Percentiles rank a stretch among this genome's conserved stretches.
phyloP scores from a whole-genome alignment of 2,113 vertebrate species.

The Microtus montanus region DNA sequence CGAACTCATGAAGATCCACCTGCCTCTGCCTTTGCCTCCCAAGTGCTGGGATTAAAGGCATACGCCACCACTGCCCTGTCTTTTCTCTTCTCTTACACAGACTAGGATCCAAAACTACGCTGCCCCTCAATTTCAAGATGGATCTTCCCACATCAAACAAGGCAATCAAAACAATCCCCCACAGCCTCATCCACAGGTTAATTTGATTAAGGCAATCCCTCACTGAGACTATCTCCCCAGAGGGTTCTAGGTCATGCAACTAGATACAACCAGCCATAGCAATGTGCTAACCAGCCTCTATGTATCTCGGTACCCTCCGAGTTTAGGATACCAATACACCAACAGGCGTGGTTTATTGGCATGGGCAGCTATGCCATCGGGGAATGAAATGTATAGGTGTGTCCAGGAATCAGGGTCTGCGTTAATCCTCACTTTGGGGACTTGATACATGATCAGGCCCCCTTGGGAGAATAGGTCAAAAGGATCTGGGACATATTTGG shows the following conservation, averaged over 20 bases:
- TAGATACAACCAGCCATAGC: background rate
- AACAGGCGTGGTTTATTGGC: background rate
- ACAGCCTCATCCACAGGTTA: background rate
- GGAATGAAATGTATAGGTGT: background rate
- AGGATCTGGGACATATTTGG: background rate
- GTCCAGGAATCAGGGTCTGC: background rate
- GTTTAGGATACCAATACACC: background rate
- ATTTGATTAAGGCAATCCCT: background rate
- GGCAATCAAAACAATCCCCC: background rate
- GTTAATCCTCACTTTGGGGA: background rate
- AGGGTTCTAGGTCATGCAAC: background rate
- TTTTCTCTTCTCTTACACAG: background rate
- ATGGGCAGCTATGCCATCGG: background rate
- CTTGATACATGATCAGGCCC: background rate
- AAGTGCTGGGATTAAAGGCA: no score
- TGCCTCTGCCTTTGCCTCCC: no score
- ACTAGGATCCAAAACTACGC: background rate
- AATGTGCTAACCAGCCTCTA: no score
- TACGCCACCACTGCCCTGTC: no score
- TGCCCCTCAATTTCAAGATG: background rate
- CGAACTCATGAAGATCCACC: no score
- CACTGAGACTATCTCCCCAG: background rate
- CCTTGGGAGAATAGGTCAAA: background rate
- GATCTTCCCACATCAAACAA: background rate
- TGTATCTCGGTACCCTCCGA: accelerated